Evolutionary conservation across 2,888 invertebrate genomes (phyloP).

Genomic region (Ophioninae sp.): DNA sequence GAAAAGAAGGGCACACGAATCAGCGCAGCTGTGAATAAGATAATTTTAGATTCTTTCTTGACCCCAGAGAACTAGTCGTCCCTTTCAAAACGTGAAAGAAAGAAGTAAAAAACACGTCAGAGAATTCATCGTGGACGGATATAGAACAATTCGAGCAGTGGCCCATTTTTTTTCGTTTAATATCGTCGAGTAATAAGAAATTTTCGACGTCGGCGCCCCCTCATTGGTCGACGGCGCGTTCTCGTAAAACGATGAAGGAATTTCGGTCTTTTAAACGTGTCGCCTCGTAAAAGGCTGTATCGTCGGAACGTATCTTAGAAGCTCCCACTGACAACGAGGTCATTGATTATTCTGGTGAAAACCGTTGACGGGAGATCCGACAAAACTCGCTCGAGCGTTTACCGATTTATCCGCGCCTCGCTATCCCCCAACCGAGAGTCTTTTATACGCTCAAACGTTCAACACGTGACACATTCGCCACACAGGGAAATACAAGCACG

Average conservation of each 20-base stretch:
- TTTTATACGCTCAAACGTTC: slow-evolving; percentile 20
- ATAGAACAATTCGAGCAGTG: no score
- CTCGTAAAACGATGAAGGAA: neutral
- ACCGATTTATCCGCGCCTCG: slow-evolving; percentile 37
- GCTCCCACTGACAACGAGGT: slow-evolving; percentile 5
- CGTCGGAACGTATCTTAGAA: neutral
- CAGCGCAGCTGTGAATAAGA: no score
- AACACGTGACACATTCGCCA: neutral
- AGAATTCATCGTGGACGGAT: no score
- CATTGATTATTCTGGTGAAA: slow-evolving; percentile 38
- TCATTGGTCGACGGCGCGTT: no score
- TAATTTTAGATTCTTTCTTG: no score
- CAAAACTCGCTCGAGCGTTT: slow-evolving; percentile 38
- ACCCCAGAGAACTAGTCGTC: no score
- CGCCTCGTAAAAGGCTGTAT: neutral
- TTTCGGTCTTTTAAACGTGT: neutral
- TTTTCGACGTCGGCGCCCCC: no score
- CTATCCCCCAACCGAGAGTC: slow-evolving; percentile 3
- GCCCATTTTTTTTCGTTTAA: no score
- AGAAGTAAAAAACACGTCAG: no score
- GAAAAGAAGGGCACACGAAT: no score
- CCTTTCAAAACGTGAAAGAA: no score
- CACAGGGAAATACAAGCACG: slow-evolving; percentile 40
- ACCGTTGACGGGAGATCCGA: slow-evolving; percentile 22
- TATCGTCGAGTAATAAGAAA: no score